These are phyloP conservation scores for Chalcis sispes DNA, from an alignment of 2,888 invertebrate genomes.

Conservation along the genomic window DNA sequence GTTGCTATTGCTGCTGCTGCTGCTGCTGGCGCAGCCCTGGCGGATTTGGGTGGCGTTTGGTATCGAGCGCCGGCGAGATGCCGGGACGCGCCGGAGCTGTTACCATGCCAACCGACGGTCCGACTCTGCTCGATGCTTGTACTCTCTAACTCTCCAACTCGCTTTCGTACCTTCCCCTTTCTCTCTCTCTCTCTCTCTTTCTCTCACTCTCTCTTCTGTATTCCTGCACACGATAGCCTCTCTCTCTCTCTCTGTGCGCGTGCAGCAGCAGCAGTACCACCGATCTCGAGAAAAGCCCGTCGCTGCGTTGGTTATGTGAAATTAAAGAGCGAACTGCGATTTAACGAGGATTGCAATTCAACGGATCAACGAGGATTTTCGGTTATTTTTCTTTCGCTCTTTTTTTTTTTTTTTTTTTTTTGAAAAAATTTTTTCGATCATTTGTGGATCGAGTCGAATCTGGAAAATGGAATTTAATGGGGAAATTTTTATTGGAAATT, in stretches of 20 bases:
- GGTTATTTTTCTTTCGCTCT: too few species aligned
- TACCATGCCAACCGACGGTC: slow-evolving; percentile 75
- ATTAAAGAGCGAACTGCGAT: slow-evolving; percentile 37
- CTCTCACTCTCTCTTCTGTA: neutral
- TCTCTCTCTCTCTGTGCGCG: neutral
- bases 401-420: too few species aligned
- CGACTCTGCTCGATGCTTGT: slow-evolving; percentile 52
- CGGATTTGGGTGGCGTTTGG: slow-evolving; percentile 71
- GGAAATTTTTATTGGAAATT: too few species aligned
- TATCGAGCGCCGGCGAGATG: slow-evolving; percentile 76
- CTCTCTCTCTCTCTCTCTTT: neutral
- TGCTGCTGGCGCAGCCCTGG: slow-evolving; percentile 62
- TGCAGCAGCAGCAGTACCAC: slow-evolving; percentile 10
- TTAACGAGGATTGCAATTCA: too few species aligned
- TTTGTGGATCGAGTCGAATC: too few species aligned
- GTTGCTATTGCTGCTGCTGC: slow-evolving; percentile 47
- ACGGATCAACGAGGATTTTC: too few species aligned
- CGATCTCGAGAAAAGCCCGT: neutral
- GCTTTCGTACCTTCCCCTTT: neutral
- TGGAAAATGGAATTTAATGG: too few species aligned
- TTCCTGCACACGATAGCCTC: slow-evolving; percentile 27
- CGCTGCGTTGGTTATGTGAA: slow-evolving; percentile 11
- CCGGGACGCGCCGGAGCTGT: slow-evolving; percentile 73
- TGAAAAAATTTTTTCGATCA: too few species aligned
- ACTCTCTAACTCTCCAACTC: neutral